These are phyloP conservation scores for Diaphora mendica DNA, from an alignment of 2,888 invertebrate genomes.

Conservation along the genomic window DNA sequence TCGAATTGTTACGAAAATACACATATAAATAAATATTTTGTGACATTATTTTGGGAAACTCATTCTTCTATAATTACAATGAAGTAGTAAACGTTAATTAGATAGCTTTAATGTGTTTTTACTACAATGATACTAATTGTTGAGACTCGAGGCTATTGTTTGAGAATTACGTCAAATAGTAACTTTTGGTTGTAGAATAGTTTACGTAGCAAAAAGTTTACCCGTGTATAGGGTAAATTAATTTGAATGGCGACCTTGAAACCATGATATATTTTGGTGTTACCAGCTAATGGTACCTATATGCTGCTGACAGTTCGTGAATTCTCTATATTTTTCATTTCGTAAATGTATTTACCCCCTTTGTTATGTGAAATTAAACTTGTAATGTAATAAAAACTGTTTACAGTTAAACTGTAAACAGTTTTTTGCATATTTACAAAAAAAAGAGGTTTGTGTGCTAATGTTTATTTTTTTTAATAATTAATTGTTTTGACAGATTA, in stretches of 20 bases:
- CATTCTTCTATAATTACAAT: conserved; percentile 34
- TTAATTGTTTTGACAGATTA: too few relatives aligned
- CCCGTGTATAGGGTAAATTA: conserved; percentile 22
- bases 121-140: conserved; percentile 38
- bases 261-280: neutral
- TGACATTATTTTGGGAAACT: conserved; percentile 48
- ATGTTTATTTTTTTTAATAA: too few relatives aligned
- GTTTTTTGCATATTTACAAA: too few relatives aligned
- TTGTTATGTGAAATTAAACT: too few relatives aligned
- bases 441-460: too few relatives aligned
- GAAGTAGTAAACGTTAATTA: conserved; percentile 43
- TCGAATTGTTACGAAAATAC: conserved; percentile 18
- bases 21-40: conserved; percentile 28
- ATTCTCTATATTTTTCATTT: neutral
- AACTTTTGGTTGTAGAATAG: neutral
- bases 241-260: conserved; percentile 8
- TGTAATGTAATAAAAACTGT: too few relatives aligned
- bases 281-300: too few relatives aligned
- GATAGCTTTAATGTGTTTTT: conserved; percentile 24
- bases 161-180: conserved; percentile 26
- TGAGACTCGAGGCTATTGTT: conserved; percentile 36
- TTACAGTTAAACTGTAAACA: too few relatives aligned
- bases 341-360: neutral
- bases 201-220: conserved; percentile 2
- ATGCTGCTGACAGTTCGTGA: too few relatives aligned